phyloP scores from a whole-genome alignment of 2,797 vertebrate genomes.

The Taenioides sp. region DNA sequence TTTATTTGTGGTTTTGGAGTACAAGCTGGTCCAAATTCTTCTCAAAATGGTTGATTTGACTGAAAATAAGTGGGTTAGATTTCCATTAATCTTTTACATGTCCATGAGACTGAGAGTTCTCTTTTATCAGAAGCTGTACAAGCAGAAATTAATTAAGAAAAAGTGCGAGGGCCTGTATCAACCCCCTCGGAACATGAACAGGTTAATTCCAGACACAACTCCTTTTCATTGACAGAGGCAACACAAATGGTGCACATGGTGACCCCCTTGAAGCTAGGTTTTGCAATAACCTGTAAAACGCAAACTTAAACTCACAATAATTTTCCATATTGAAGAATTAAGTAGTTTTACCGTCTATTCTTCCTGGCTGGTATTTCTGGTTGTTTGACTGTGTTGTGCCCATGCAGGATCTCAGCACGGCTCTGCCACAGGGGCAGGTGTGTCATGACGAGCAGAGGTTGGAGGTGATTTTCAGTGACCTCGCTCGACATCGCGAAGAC shows the following conservation, averaged over 20 bases:
- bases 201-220: background rate
- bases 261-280: background rate
- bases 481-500: conserved; percentile 89
- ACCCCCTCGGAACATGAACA: too few relatives aligned
- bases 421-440: conserved; percentile 91
- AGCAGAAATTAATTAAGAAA: too few relatives aligned
- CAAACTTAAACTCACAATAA: background rate
- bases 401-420: conserved; percentile 80
- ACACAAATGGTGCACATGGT: too few relatives aligned
- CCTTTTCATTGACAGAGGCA: background rate
- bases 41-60: too few relatives aligned
- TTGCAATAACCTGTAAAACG: background rate
- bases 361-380: conserved; percentile 23
- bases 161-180: too few relatives aligned
- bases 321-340: background rate
- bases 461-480: conserved; percentile 94
- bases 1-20: too few relatives aligned
- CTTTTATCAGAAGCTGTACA: too few relatives aligned
- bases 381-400: conserved; percentile 3
- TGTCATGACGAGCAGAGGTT: conserved; percentile 95
- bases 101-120: too few relatives aligned
- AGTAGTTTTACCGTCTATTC: background rate
- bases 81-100: too few relatives aligned
- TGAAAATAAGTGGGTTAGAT: too few relatives aligned
- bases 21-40: too few relatives aligned